These are phyloP conservation scores for Papilio elwesi DNA, from an alignment of 2,888 invertebrate species.

Conservation along the genomic window DNA sequence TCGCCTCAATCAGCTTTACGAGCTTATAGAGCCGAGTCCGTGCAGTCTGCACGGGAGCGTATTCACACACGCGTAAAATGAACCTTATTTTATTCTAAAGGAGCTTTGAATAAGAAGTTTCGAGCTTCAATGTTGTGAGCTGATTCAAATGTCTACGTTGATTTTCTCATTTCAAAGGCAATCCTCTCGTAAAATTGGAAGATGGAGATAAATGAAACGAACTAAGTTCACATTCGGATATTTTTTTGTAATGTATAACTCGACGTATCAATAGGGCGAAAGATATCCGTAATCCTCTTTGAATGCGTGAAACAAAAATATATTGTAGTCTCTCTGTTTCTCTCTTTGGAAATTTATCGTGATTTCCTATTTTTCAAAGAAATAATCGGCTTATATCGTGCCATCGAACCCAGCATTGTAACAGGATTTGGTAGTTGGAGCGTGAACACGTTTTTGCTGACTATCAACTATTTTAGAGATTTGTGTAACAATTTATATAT, in stretches of 20 bases:
- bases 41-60: slow-evolving; percentile 51
- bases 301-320: slow-evolving; percentile 31
- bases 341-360: slow-evolving; percentile 32
- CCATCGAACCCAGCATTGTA: slow-evolving; percentile 74
- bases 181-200: slow-evolving; percentile 52
- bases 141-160: slow-evolving; percentile 59
- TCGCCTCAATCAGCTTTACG: slow-evolving; percentile 57
- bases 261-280: slow-evolving; percentile 25
- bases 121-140: slow-evolving; percentile 53
- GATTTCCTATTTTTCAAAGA: slow-evolving; percentile 59
- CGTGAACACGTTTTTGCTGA: slow-evolving; percentile 71
- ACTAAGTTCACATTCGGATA: slow-evolving; percentile 39
- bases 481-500: not conserved
- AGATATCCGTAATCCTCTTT: slow-evolving; percentile 30
- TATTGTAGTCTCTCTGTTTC: slow-evolving; percentile 20
- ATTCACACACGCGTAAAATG: slow-evolving; percentile 64
- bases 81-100: slow-evolving; percentile 59
- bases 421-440: slow-evolving; percentile 75
- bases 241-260: slow-evolving; percentile 30
- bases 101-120: slow-evolving; percentile 57
- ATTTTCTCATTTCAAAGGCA: slow-evolving; percentile 59
- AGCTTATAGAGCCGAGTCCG: slow-evolving; percentile 57
- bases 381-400: slow-evolving; percentile 77
- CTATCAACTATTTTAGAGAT: slow-evolving; percentile 63
- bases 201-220: slow-evolving; percentile 46